Evolutionary conservation across 2,113 vertebrate genomes (phyloP).

Genomic region (Mobula birostris): DNA sequence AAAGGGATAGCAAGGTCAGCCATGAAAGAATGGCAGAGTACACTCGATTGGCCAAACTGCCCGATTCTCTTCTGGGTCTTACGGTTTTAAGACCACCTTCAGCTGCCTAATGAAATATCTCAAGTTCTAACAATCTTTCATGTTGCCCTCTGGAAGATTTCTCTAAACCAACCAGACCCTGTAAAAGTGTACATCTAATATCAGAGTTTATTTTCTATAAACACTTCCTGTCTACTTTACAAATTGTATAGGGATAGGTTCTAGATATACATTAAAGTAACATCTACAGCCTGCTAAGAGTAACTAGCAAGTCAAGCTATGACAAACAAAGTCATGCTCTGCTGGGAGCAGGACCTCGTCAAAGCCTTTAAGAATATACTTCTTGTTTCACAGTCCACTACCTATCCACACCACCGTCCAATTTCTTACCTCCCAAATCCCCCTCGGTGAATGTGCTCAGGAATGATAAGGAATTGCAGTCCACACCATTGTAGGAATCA

Average conservation of each 20-base stretch:
- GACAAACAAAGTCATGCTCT: neutral
- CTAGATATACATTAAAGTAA: no score
- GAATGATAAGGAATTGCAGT: constrained; percentile 95
- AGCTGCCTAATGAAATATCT: neutral
- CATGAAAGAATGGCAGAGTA: no score
- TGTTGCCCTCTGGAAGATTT: neutral
- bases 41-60: no score
- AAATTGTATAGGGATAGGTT: neutral
- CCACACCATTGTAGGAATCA: constrained; percentile 92
- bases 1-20: no score
- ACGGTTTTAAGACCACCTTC: neutral
- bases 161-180: neutral
- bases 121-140: neutral
- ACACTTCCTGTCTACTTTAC: no score
- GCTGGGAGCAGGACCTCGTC: neutral
- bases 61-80: no score
- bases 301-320: neutral
- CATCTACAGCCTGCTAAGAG: neutral
- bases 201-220: neutral
- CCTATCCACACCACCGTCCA: no score
- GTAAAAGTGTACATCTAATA: neutral
- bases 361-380: neutral
- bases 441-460: constrained; percentile 92
- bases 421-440: constrained; percentile 79
- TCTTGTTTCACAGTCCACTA: neutral